These are phyloP conservation scores for Sycophaga agraensis DNA, from an alignment of 1,140 invertebrate genomes.

Conservation along the genomic window DNA sequence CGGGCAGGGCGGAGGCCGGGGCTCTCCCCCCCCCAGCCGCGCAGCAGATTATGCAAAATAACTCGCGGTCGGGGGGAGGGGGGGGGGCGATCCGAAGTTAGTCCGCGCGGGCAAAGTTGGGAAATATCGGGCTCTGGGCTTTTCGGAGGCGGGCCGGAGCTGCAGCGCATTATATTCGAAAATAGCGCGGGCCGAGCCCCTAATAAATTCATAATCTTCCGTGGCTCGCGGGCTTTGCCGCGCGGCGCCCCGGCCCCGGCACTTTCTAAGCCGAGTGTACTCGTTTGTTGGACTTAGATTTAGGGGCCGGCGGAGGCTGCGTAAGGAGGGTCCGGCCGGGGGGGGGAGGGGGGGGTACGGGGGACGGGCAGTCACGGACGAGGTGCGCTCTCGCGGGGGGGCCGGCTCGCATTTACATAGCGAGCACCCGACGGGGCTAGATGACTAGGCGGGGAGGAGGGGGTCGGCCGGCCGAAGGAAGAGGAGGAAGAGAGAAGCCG, in stretches of 20 bases:
- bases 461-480: constrained; percentile 7
- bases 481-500: constrained; percentile 5
- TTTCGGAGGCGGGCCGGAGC: constrained; percentile 5
- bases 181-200: constrained; percentile 21
- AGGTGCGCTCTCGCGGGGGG: constrained; percentile 35
- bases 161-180: constrained; percentile 29
- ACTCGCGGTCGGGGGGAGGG: too few relatives aligned
- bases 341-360: constrained; percentile 27
- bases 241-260: constrained; percentile 19
- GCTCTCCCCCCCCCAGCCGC: constrained; percentile 4
- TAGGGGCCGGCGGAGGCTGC: constrained; percentile 52
- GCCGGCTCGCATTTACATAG: constrained; percentile 58
- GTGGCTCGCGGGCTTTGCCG: constrained; percentile 1
- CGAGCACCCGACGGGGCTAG: constrained; percentile 54
- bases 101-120: constrained; percentile 19
- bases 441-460: constrained; percentile 47
- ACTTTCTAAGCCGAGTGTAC: constrained; percentile 53
- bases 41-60: constrained; percentile 32
- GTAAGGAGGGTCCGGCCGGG: constrained; percentile 34
- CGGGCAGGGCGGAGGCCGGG: too few relatives aligned
- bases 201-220: constrained; percentile 28
- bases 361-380: constrained; percentile 33
- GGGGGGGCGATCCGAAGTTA: constrained; percentile 28
- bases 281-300: constrained; percentile 55
- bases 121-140: constrained; percentile 24